phyloP scores from a whole-genome alignment of 2,888 invertebrate genomes.

The Acrocera orbiculus region DNA sequence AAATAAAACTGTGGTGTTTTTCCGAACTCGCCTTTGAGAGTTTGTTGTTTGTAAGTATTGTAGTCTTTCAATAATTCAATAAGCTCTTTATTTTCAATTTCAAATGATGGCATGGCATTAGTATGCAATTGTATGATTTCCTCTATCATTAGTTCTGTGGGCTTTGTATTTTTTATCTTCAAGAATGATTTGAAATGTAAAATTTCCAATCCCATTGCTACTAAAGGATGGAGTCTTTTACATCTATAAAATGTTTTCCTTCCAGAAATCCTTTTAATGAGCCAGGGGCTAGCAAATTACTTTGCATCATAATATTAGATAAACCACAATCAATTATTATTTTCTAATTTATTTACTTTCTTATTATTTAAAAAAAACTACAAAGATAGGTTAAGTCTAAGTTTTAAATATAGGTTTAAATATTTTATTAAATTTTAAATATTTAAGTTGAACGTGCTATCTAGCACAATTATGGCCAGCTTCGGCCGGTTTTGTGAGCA shows the following conservation, averaged over 20 bases:
- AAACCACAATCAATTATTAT: no score
- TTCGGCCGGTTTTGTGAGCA: no score
- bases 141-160: neutral
- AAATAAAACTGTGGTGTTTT: slow-evolving; percentile 1
- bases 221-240: neutral
- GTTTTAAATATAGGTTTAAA: no score
- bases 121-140: neutral
- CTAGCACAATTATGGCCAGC: no score
- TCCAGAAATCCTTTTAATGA: slow-evolving; percentile 1
- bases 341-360: no score
- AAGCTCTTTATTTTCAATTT: neutral
- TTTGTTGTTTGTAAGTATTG: neutral
- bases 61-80: neutral
- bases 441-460: no score
- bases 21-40: neutral
- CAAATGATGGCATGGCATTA: neutral
- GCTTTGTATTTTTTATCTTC: neutral
- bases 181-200: slow-evolving; percentile 1
- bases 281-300: neutral
- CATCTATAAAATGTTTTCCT: neutral
- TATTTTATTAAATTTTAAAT: no score
- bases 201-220: neutral
- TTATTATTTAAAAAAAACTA: no score
- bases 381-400: no score
- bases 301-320: neutral